Conservation (phyloP, 2,797 vertebrate genomes). For the Mormyrops attenuatus region DNA sequence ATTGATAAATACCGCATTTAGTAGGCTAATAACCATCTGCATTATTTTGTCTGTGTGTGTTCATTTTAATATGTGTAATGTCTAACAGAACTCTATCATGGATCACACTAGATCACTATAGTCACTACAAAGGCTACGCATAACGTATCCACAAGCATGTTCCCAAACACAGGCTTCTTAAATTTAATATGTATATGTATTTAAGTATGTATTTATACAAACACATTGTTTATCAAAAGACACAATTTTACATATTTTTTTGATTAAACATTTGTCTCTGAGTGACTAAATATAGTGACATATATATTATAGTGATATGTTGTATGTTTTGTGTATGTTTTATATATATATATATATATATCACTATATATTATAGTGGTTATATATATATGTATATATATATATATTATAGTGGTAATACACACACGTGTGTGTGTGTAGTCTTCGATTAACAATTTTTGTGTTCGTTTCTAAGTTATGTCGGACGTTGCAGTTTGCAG, state of each 20-base stretch:
- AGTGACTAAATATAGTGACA: neutral
- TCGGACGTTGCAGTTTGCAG: slow-evolving; percentile 8
- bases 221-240: neutral
- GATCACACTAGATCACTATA: neutral
- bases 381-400: neutral
- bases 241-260: neutral
- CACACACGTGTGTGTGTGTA: neutral
- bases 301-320: neutral
- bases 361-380: slow-evolving; percentile 17
- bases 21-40: neutral
- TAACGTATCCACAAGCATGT: neutral
- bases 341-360: neutral
- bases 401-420: neutral
- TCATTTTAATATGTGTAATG: neutral
- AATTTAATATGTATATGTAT: neutral
- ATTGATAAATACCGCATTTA: neutral
- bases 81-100: neutral
- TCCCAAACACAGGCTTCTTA: neutral
- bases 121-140: neutral
- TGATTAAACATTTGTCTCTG: neutral
- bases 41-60: neutral
- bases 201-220: neutral
- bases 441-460: neutral
- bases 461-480: neutral
- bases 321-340: slow-evolving; percentile 12